Evolutionary conservation across 2,113 vertebrate species (phyloP).

Genomic region (Triplophysa tibetana): DNA sequence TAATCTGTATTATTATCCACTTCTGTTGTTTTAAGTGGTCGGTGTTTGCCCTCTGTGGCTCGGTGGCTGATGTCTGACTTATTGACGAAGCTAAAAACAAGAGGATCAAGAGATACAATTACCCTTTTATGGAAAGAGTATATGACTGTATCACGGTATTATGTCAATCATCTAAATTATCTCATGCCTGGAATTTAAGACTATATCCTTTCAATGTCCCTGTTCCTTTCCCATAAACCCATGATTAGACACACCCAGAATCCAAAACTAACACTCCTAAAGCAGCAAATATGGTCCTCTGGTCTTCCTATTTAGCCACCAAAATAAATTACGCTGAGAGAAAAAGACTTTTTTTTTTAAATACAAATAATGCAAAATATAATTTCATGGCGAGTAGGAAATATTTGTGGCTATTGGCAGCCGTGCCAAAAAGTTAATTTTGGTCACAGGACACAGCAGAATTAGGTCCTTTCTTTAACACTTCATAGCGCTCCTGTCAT

Average conservation of each 20-base stretch:
- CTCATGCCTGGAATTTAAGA: slow-evolving; percentile 48
- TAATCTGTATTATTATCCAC: slow-evolving; percentile 68
- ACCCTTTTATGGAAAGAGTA: slow-evolving; percentile 68
- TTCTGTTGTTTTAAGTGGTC: slow-evolving; percentile 65
- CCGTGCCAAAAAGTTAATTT: slow-evolving; percentile 34
- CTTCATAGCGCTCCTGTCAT: background rate
- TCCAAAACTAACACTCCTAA: background rate
- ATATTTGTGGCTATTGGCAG: background rate
- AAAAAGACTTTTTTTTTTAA: background rate
- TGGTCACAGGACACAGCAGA: slow-evolving; percentile 48
- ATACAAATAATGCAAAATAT: background rate
- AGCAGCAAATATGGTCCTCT: too few relatives aligned
- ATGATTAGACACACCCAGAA: slow-evolving; percentile 8
- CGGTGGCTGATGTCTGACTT: slow-evolving; percentile 60
- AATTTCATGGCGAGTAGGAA: background rate
- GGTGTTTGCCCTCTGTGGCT: slow-evolving; percentile 65
- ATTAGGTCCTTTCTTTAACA: slow-evolving; percentile 23
- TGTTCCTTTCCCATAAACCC: slow-evolving; percentile 39
- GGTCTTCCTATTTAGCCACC: too few relatives aligned
- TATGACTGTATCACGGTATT: slow-evolving; percentile 46
- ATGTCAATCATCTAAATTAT: slow-evolving; percentile 65
- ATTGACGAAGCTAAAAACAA: slow-evolving; percentile 69
- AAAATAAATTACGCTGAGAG: too few relatives aligned
- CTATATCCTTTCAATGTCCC: slow-evolving; percentile 54
- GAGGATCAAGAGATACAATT: slow-evolving; percentile 66